Evolutionary conservation across 1,140 invertebrate species (phyloP), one percentile per base, ranked within the genome.

Genomic region (Atopsyche davidsoni): DNA sequence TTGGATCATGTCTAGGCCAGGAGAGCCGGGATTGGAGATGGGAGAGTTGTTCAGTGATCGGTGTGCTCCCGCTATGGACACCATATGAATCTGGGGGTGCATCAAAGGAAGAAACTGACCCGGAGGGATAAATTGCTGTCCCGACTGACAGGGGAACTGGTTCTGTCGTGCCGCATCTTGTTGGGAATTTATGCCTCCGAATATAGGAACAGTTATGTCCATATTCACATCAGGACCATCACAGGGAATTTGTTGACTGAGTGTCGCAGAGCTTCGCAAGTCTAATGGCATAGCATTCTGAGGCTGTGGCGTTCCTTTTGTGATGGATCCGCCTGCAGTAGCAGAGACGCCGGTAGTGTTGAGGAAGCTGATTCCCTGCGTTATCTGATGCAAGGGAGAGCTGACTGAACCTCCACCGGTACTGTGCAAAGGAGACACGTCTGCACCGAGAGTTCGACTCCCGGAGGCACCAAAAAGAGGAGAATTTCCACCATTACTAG

Each of bases 1-100:
- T 63, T 88, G 85, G 35, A 93, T 92, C 79, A 91, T 91, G 59
- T 88, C 87, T 35, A 94, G 70, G 55, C 85, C 81, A 43, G 82
- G 79, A 60, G 83, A 79, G 44, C 80, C 70, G 23, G 78, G 72
- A 65, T 78, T 79, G 4, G 76, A 76, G 11, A 78, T 78, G 1
- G 76, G 75, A 0, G 75, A 77, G 58, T 78, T 78, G 25, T 77
- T 78, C 45, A 81, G 70, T 22, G 76, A 81, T 59, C 70, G 68
- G 50, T 68, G 80, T 43, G 73, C 75, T 3, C 51, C 55, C 10
- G 49, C 24, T 14, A 45, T 40, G 4, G 51, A 60, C 1, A 73
- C 69, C 48, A 67, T 60, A 55, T 72, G 69, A 6, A 72, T 53
- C 53, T 72, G 69, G 0, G 69, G 69, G 35, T 70, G 67, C 1